These are phyloP conservation scores for Caenorhabditis briggsae DNA, from an alignment of 1,140 invertebrate species.

Conservation along the genomic window DNA sequence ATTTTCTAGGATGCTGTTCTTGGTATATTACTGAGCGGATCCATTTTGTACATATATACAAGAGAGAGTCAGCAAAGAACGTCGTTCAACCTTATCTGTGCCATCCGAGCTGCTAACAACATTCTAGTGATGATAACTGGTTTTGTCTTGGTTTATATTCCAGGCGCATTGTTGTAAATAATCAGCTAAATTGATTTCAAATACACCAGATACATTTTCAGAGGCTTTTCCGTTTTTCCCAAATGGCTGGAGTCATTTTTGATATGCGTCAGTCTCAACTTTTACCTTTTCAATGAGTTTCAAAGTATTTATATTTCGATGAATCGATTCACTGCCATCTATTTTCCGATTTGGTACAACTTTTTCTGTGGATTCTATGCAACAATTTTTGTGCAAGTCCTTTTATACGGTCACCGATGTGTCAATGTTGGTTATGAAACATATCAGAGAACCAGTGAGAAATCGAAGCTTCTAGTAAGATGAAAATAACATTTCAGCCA, in stretches of 20 bases:
- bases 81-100: constrained; percentile 12
- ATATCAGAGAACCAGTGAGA: not conserved
- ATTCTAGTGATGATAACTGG: not conserved
- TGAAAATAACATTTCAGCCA: not conserved
- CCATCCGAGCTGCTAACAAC: not conserved
- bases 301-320: constrained; percentile 27
- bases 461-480: not conserved
- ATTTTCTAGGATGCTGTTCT: not conserved
- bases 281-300: constrained; percentile 15
- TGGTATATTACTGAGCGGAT: not conserved
- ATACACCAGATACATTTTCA: not conserved
- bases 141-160: constrained; percentile 10
- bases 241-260: not conserved
- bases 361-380: not conserved
- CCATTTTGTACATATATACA: not conserved
- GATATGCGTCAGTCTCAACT: not conserved
- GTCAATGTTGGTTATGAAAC: constrained; percentile 4
- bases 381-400: not conserved
- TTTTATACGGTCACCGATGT: not conserved
- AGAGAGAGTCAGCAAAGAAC: not conserved
- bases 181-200: not conserved
- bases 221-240: not conserved
- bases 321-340: constrained; percentile 15
- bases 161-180: not conserved
- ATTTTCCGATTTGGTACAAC: not conserved